Evolutionary conservation across 1,140 invertebrate genomes (phyloP).

Genomic region (Scaptodrosophila lebanonensis): DNA sequence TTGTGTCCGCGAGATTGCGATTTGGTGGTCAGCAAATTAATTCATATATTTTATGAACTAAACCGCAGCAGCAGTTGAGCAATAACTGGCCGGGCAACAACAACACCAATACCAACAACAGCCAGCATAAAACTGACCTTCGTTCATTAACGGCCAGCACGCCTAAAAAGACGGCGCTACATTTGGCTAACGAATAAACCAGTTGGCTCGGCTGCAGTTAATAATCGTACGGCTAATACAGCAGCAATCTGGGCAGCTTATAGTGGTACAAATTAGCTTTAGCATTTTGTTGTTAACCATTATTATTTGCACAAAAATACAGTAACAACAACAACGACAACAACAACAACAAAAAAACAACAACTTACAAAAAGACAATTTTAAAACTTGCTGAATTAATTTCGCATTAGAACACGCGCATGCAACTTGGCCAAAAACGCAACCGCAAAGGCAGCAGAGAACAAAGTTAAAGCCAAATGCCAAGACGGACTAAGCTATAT

Average conservation of each 20-base stretch:
- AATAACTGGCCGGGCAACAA: no score
- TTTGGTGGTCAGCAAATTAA: slow-evolving; percentile 52
- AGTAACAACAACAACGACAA: slow-evolving; percentile 34
- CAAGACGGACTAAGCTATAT: slow-evolving; percentile 20
- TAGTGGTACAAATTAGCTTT: slow-evolving; percentile 60
- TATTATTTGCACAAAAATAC: slow-evolving; percentile 30
- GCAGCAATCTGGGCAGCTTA: slow-evolving; percentile 58
- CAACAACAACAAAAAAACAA: slow-evolving; percentile 18
- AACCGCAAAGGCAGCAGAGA: no score
- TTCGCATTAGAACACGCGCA: slow-evolving; percentile 72
- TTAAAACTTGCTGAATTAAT: slow-evolving; percentile 62
- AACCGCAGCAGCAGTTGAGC: slow-evolving; percentile 18
- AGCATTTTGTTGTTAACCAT: slow-evolving; percentile 46
- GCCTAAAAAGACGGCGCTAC: slow-evolving; percentile 57
- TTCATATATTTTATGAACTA: slow-evolving; percentile 23
- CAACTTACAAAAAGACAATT: slow-evolving; percentile 17
- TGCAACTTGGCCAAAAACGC: slow-evolving; percentile 67
- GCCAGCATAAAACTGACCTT: slow-evolving; percentile 56
- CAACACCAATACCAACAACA: slow-evolving; percentile 25
- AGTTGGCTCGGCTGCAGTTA: slow-evolving; percentile 52
- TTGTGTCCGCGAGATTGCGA: no score
- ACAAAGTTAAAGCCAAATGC: slow-evolving; percentile 58
- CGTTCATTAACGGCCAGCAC: slow-evolving; percentile 64
- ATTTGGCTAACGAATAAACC: slow-evolving; percentile 56
- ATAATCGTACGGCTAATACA: no score